Conservation (phyloP, 92 coral and sea anemone species). For the Umimayanthus chanpuru region DNA sequence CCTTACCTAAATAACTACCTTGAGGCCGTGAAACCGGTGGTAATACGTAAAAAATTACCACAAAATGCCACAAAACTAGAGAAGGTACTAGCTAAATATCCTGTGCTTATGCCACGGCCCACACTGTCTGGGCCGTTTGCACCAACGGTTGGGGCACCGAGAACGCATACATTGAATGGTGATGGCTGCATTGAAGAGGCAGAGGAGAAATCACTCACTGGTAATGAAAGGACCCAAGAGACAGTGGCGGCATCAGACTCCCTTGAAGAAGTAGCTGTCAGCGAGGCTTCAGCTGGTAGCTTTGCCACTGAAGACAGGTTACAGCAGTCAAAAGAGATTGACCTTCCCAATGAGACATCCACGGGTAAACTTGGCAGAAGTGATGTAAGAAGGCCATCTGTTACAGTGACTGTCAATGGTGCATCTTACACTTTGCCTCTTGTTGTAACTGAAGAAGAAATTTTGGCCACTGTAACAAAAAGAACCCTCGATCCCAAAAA, state of each 20-base stretch:
- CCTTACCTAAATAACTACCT: constrained; percentile 7
- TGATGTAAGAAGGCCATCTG: constrained; percentile 13
- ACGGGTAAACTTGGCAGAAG: not conserved
- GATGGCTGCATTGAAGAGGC: not conserved
- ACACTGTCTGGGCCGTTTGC: constrained; percentile 3
- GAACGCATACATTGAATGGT: not conserved
- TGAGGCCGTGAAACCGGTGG: constrained; percentile 38
- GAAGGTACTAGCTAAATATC: constrained; percentile 31
- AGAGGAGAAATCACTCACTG: not conserved
- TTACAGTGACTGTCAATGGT: constrained; percentile 32
- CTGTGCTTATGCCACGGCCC: constrained; percentile 40
- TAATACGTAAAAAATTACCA: constrained; percentile 33
- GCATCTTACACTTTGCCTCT: constrained; percentile 37
- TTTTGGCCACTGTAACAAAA: constrained; percentile 26
- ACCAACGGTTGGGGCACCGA: not conserved
- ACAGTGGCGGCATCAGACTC: not conserved
- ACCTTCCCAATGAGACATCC: not conserved
- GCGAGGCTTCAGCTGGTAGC: not conserved
- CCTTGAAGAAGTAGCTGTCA: not conserved
- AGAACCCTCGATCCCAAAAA: not conserved
- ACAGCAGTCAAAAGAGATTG: not conserved
- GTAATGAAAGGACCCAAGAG: not conserved
- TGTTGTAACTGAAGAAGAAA: constrained; percentile 40
- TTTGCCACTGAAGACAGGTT: not conserved
- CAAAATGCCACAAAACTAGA: constrained; percentile 37